Conservation (phyloP, 2,113 vertebrate genomes). For the Epinephelus moara region DNA sequence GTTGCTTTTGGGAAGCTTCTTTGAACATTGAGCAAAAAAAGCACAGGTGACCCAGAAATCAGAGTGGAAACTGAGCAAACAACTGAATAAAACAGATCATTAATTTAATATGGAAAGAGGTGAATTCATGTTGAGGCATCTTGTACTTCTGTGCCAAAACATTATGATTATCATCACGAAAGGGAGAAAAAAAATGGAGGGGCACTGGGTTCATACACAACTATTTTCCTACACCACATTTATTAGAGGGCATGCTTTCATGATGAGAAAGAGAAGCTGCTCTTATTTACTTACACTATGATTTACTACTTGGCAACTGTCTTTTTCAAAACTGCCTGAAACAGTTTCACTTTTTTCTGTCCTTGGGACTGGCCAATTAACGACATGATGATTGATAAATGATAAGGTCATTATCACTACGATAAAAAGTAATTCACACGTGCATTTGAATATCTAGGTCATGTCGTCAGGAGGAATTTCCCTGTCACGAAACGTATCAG, state of each 20-base stretch:
- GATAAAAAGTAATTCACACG: constrained; percentile 6
- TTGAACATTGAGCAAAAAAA: constrained; percentile 48
- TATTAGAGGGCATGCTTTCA: constrained; percentile 60
- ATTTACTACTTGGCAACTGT: constrained; percentile 70
- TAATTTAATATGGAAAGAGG: constrained; percentile 58
- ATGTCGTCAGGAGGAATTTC: constrained; percentile 5
- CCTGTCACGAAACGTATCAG: background rate
- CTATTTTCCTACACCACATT: constrained; percentile 59
- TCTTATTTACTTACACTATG: constrained; percentile 62
- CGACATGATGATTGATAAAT: constrained; percentile 35
- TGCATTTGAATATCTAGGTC: constrained; percentile 19
- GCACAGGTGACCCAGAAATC: constrained; percentile 71
- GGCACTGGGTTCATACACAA: constrained; percentile 43
- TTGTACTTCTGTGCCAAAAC: constrained; percentile 55
- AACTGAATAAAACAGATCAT: constrained; percentile 61
- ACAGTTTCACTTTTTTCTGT: constrained; percentile 26
- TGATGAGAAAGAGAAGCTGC: constrained; percentile 61
- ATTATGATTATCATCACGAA: constrained; percentile 55
- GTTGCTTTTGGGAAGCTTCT: constrained; percentile 27
- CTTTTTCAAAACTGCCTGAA: constrained; percentile 45
- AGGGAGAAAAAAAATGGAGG: constrained; percentile 32
- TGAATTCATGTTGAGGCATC: constrained; percentile 60
- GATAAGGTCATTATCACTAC: background rate
- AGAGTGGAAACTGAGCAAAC: constrained; percentile 35
- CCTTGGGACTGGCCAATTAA: constrained; percentile 6